Percentiles rank a stretch among this genome's conserved stretches.
phyloP scores from a whole-genome alignment of 2,888 invertebrate species.

The Amblyteles armatorius region DNA sequence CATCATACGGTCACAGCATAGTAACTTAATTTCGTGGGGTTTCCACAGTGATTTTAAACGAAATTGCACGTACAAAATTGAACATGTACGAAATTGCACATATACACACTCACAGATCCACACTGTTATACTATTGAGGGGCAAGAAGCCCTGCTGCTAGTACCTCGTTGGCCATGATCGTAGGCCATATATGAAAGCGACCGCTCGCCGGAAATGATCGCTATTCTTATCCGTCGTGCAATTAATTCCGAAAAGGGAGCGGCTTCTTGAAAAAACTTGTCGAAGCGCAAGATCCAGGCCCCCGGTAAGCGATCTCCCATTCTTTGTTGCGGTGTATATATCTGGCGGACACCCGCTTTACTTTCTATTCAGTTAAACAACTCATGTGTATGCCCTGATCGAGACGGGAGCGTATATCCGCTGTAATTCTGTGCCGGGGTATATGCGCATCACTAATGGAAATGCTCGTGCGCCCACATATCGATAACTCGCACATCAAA shows the following conservation, averaged over 20 bases:
- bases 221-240: slow-evolving; percentile 60
- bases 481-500: slow-evolving; percentile 33
- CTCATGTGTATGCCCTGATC: slow-evolving; percentile 41
- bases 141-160: background rate
- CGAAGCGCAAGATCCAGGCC: slow-evolving; percentile 56
- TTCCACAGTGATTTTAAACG: slow-evolving; percentile 31
- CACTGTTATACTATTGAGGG: slow-evolving; percentile 45
- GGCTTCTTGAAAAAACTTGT: slow-evolving; percentile 53
- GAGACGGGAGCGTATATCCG: slow-evolving; percentile 39
- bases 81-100: slow-evolving; percentile 11
- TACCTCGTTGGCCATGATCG: slow-evolving; percentile 63
- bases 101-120: background rate
- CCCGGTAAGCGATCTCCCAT: slow-evolving; percentile 51
- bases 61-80: slow-evolving; percentile 50
- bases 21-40: background rate
- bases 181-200: slow-evolving; percentile 50
- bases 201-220: slow-evolving; percentile 63
- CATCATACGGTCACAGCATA: background rate
- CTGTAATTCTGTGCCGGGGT: slow-evolving; percentile 39
- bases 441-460: slow-evolving; percentile 54
- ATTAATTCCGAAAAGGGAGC: slow-evolving; percentile 65
- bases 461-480: slow-evolving; percentile 49
- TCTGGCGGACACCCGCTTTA: slow-evolving; percentile 58
- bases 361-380: slow-evolving; percentile 45
- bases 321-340: slow-evolving; percentile 44